Evolutionary conservation across 2,797 vertebrate species (phyloP).

Genomic region (Mormyrus proboscirostris): DNA sequence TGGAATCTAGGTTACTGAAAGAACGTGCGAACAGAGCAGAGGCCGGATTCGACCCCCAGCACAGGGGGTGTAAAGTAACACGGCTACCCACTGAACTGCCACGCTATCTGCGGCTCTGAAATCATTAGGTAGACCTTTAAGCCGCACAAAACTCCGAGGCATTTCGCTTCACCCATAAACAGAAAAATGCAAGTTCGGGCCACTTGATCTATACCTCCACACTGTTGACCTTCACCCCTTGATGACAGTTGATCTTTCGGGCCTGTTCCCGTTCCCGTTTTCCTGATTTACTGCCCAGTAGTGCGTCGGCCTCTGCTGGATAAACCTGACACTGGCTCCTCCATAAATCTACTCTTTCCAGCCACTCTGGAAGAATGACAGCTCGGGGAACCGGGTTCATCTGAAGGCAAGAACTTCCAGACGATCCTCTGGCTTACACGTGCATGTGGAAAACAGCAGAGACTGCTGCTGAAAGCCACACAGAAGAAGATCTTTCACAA

Average conservation of each 20-base stretch:
- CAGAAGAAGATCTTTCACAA: neutral
- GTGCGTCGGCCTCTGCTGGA: constrained; percentile 40
- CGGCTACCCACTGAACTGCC: neutral
- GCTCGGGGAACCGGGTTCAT: neutral
- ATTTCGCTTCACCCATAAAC: neutral
- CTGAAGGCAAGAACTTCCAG: neutral
- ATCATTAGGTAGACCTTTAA: neutral
- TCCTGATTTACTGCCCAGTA: constrained; percentile 51
- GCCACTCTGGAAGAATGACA: neutral
- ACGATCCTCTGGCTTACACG: neutral
- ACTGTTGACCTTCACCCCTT: constrained; percentile 43
- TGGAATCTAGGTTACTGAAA: neutral
- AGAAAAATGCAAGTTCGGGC: neutral
- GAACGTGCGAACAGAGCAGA: neutral
- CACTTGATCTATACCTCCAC: constrained; percentile 33
- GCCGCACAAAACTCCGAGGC: neutral
- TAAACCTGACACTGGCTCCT: constrained; percentile 43
- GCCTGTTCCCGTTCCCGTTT: constrained; percentile 37
- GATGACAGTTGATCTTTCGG: constrained; percentile 32
- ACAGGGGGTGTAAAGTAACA: neutral
- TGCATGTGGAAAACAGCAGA: neutral
- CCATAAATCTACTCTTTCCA: constrained; percentile 41
- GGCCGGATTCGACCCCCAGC: neutral
- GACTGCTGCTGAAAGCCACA: neutral
- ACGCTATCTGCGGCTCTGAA: neutral